Conservation (phyloP, 2,113 vertebrate species). For the Gopherus evgoodei region DNA sequence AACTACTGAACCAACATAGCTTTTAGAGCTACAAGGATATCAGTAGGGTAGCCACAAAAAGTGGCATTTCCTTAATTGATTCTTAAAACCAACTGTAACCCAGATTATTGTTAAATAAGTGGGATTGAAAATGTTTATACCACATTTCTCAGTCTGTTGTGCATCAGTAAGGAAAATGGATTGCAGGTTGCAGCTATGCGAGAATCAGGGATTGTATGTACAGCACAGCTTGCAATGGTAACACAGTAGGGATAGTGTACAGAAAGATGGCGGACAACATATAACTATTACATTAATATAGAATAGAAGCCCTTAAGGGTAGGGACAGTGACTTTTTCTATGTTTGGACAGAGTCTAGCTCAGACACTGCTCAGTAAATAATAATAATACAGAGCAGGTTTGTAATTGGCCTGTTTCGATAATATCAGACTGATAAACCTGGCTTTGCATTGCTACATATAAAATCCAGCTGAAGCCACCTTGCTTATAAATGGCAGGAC, state of each 20-base stretch:
- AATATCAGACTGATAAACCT: constrained; percentile 1
- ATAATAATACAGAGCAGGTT: constrained; percentile 2
- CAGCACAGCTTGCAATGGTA: background rate
- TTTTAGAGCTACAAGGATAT: background rate
- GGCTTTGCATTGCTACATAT: background rate
- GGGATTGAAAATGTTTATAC: background rate
- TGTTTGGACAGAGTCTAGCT: background rate
- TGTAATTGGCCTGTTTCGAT: constrained; percentile 17
- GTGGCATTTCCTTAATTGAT: background rate
- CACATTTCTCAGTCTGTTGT: background rate
- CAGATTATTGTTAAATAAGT: background rate
- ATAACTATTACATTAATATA: background rate
- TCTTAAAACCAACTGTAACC: background rate
- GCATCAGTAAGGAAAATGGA: background rate
- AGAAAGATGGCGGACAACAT: background rate
- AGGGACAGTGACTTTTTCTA: background rate
- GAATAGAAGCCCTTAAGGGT: accelerated
- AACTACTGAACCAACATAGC: constrained; percentile 4
- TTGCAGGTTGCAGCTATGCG: background rate
- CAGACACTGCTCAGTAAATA: constrained; percentile 40
- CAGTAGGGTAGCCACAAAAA: background rate
- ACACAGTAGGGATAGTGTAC: background rate
- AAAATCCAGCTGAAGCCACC: background rate
- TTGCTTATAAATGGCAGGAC: constrained; percentile 53
- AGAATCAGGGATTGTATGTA: background rate